Evolutionary conservation across 2,113 vertebrate genomes (phyloP).

Genomic region (Azemiops feae): DNA sequence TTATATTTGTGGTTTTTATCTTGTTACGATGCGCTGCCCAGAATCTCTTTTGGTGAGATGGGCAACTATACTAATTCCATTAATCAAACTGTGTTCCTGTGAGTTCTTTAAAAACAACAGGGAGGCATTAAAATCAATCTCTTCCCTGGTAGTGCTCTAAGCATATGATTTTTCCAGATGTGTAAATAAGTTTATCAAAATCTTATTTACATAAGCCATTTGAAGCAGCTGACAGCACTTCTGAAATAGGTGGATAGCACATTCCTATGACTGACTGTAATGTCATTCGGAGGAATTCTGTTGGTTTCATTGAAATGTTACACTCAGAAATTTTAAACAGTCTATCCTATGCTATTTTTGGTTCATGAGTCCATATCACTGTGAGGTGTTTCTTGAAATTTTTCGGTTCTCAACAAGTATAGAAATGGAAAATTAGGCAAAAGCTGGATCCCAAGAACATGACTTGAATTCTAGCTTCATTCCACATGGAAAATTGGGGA

Average conservation of each 20-base stretch:
- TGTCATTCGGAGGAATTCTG: background rate
- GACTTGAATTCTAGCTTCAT: conserved; percentile 60
- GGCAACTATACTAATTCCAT: background rate
- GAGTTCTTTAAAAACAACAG: background rate
- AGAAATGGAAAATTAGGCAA: conserved; percentile 56
- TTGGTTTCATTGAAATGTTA: conserved; percentile 34
- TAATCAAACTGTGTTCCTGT: background rate
- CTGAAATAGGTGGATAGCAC: background rate
- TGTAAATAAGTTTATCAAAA: background rate
- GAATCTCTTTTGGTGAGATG: background rate
- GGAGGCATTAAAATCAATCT: background rate
- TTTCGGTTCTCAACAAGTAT: conserved; percentile 43
- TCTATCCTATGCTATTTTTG: conserved; percentile 10
- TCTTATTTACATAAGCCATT: background rate
- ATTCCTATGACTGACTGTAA: background rate
- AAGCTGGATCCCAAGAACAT: conserved; percentile 58
- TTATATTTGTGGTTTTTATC: background rate
- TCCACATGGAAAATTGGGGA: conserved; percentile 66
- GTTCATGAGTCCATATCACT: background rate
- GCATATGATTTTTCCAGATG: background rate
- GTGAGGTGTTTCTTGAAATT: conserved; percentile 2
- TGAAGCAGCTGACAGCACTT: background rate
- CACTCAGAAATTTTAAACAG: conserved; percentile 5
- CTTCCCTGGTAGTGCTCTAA: background rate
- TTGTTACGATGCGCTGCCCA: background rate